Percentiles rank a stretch among this genome's conserved stretches.
Conservation (phyloP, 2,888 invertebrate genomes). For the Torymus tubicola region DNA sequence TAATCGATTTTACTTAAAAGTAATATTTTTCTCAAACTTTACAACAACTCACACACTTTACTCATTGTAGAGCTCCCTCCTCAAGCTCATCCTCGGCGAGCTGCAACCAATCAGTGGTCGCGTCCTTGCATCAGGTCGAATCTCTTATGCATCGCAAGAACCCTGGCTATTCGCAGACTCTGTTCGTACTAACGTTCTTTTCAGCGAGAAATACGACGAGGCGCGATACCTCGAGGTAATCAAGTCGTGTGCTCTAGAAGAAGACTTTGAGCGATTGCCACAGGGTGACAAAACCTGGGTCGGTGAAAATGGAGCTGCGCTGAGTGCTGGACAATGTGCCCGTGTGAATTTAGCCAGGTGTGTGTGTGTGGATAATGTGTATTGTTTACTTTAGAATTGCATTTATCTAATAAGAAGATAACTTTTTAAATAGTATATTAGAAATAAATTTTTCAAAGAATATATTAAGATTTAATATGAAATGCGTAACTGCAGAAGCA, state of each 20-base stretch:
- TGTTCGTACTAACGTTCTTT: slow-evolving; percentile 89
- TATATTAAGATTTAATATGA: too few species aligned
- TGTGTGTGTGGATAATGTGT: too few species aligned
- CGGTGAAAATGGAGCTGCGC: slow-evolving; percentile 84
- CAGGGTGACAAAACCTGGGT: slow-evolving; percentile 84
- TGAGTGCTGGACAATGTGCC: slow-evolving; percentile 86
- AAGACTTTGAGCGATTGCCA: slow-evolving; percentile 80
- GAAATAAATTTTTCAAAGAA: too few species aligned
- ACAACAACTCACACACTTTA: too few species aligned
- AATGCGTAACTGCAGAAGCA: too few species aligned
- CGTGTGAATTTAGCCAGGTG: slow-evolving; percentile 85
- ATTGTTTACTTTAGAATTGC: too few species aligned
- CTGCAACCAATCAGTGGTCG: slow-evolving; percentile 80
- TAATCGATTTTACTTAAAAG: too few species aligned
- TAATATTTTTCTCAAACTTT: too few species aligned
- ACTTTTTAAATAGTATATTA: too few species aligned
- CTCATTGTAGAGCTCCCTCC: slow-evolving; percentile 79
- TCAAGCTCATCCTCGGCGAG: slow-evolving; percentile 85
- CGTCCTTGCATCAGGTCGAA: slow-evolving; percentile 80
- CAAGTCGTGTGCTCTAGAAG: slow-evolving; percentile 73
- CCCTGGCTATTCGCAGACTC: slow-evolving; percentile 89
- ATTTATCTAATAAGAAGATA: too few species aligned
- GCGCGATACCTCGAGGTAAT: slow-evolving; percentile 78
- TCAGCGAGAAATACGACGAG: slow-evolving; percentile 83
- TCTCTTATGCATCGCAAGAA: slow-evolving; percentile 89